These are phyloP conservation scores for Parnassius apollo DNA, from an alignment of 2,888 invertebrate species.

Conservation along the genomic window DNA sequence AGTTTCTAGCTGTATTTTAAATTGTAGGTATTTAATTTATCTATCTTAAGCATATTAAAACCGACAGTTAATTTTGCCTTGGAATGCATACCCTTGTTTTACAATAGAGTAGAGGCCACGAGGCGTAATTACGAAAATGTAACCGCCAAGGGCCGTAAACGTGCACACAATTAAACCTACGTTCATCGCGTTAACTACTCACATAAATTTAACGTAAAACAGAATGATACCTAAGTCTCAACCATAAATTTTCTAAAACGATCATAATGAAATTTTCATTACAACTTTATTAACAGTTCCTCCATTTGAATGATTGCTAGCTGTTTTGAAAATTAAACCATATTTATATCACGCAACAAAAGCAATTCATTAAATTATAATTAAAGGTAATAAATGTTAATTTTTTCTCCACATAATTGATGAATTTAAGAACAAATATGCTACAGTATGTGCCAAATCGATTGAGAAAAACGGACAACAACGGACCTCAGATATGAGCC, in stretches of 20 bases:
- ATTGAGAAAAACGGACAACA: too few relatives aligned
- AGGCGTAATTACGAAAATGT: slow-evolving; percentile 37
- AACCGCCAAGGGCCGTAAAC: slow-evolving; percentile 36
- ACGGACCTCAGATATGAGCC: too few relatives aligned
- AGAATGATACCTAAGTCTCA: slow-evolving; percentile 14
- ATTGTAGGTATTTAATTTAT: background rate
- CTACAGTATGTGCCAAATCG: too few relatives aligned
- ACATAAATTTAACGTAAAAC: slow-evolving; percentile 25
- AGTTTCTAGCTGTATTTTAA: background rate
- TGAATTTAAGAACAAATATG: too few relatives aligned
- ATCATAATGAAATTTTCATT: background rate
- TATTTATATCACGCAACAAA: too few relatives aligned
- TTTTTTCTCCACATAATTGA: too few relatives aligned
- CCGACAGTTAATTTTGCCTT: slow-evolving; percentile 19
- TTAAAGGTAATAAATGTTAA: too few relatives aligned
- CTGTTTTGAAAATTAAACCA: too few relatives aligned
- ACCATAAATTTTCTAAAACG: slow-evolving; percentile 14
- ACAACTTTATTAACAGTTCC: background rate
- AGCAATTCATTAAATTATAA: too few relatives aligned
- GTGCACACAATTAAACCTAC: slow-evolving; percentile 38
- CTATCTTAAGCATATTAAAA: slow-evolving; percentile 18
- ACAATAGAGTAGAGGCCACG: slow-evolving; percentile 30
- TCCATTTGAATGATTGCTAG: too few relatives aligned
- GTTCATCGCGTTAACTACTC: slow-evolving; percentile 30
- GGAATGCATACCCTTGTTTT: slow-evolving; percentile 25